These are phyloP conservation scores for Pipistrellus nathusii DNA, from an alignment of 2,797 vertebrate genomes.

Conservation along the genomic window DNA sequence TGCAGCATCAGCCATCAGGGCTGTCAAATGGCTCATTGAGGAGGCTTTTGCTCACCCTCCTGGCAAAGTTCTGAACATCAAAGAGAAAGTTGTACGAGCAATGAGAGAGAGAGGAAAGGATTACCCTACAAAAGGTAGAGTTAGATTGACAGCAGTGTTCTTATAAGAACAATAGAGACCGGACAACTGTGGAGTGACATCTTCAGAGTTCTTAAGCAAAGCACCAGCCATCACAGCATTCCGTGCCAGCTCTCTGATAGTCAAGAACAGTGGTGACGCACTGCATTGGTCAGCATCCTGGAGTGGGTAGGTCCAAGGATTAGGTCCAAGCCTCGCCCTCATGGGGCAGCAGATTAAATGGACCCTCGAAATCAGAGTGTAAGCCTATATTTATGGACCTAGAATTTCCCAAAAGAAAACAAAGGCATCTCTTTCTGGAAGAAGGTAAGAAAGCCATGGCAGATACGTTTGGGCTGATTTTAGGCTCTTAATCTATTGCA, in stretches of 20 bases:
- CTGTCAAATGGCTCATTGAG: not conserved
- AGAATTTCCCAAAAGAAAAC: not conserved
- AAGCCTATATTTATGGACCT: not conserved
- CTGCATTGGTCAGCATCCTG: not conserved
- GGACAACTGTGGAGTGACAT: not conserved
- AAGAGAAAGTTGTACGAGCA: constrained; percentile 29
- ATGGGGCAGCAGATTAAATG: not conserved
- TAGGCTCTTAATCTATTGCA: not conserved
- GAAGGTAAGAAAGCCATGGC: not conserved
- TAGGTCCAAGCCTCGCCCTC: not conserved
- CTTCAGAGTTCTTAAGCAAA: not conserved
- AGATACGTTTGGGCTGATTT: not conserved
- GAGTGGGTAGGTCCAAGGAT: not conserved
- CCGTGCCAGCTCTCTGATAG: not conserved
- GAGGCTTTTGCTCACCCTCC: not conserved
- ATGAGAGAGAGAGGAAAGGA: not conserved
- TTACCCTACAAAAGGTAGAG: not conserved
- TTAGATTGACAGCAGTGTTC: not conserved
- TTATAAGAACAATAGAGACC: not conserved
- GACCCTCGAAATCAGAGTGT: not conserved
- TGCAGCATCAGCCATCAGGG: not conserved
- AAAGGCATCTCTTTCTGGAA: not conserved
- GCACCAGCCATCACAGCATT: not conserved
- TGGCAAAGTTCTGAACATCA: not conserved
- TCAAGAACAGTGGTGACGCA: not conserved